phyloP scores from a whole-genome alignment of 2,797 vertebrate genomes.

The Intellagama lesueurii region DNA sequence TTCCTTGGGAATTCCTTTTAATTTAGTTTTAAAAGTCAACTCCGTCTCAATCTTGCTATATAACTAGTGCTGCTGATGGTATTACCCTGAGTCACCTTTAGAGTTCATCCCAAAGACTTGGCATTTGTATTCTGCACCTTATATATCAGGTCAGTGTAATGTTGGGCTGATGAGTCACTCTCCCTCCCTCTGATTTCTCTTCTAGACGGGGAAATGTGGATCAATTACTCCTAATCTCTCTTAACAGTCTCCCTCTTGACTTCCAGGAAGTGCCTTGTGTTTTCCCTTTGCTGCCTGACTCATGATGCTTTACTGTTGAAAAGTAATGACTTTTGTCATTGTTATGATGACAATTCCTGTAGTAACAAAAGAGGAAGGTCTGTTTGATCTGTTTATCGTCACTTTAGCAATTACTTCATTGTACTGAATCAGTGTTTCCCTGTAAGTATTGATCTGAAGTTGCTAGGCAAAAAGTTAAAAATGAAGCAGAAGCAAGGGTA shows the following conservation, averaged over 20 bases:
- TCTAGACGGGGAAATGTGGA: conserved; percentile 14
- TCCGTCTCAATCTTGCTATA: not conserved
- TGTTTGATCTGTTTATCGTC: not conserved
- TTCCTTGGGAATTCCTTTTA: not conserved
- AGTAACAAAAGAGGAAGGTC: not conserved
- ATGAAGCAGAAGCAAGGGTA: not conserved
- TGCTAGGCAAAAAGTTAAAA: not conserved
- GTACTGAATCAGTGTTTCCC: not conserved
- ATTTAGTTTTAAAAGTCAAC: not conserved
- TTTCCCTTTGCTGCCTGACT: conserved; percentile 29
- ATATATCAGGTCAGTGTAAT: not conserved
- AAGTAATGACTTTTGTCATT: conserved; percentile 15
- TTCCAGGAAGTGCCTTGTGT: conserved; percentile 35
- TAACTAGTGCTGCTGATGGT: not conserved
- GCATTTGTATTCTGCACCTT: conserved; percentile 27
- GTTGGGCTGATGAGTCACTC: conserved; percentile 23
- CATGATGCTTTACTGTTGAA: conserved; percentile 37
- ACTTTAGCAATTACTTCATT: not conserved
- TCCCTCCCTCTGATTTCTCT: not conserved
- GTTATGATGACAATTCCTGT: conserved; percentile 15
- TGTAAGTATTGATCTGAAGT: not conserved
- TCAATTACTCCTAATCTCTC: conserved; percentile 13
- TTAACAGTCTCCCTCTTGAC: conserved; percentile 23
- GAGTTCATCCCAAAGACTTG: not conserved
- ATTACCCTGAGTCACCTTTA: not conserved